phyloP scores from a whole-genome alignment of 2,888 invertebrate genomes.

The Mantis religiosa region DNA sequence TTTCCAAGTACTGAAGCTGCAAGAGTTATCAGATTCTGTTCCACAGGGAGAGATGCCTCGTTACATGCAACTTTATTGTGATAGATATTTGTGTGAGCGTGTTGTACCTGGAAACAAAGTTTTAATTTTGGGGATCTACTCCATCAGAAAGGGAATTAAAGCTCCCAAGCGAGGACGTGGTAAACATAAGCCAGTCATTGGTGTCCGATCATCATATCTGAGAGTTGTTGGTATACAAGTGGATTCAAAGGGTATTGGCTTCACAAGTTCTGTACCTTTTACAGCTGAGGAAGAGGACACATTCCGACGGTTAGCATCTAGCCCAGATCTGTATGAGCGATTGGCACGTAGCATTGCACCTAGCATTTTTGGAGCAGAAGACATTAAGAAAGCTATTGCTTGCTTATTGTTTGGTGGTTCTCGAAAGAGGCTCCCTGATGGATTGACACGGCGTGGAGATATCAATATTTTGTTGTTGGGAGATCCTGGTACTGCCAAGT shows the following conservation, averaged over 20 bases:
- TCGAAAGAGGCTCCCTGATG: slow-evolving; percentile 87
- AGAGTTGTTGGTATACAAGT: slow-evolving; percentile 89
- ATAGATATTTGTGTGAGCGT: slow-evolving; percentile 87
- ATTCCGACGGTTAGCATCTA: slow-evolving; percentile 77
- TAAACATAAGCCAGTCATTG: slow-evolving; percentile 76
- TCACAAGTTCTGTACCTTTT: slow-evolving; percentile 44
- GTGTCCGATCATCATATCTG: slow-evolving; percentile 91
- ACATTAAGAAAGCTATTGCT: slow-evolving; percentile 96
- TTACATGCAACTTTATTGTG: slow-evolving; percentile 90
- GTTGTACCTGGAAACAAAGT: slow-evolving; percentile 96
- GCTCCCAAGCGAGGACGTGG: slow-evolving; percentile 51
- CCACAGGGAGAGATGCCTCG: slow-evolving; percentile 98
- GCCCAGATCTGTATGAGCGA: slow-evolving; percentile 82
- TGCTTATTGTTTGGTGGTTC: slow-evolving; percentile 92
- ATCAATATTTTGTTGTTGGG: slow-evolving; percentile 93
- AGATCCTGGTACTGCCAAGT: slow-evolving; percentile 99
- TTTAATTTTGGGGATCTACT: slow-evolving; percentile 89
- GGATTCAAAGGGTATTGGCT: slow-evolving; percentile 72
- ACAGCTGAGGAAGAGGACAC: slow-evolving; percentile 73
- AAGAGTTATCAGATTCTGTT: slow-evolving; percentile 90
- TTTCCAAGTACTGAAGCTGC: slow-evolving; percentile 95
- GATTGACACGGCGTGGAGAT: slow-evolving; percentile 91
- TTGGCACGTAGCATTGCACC: slow-evolving; percentile 91
- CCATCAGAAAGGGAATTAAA: slow-evolving; percentile 82
- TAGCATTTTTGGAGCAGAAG: slow-evolving; percentile 88